Evolutionary conservation across 2,797 vertebrate genomes (phyloP), one percentile per base, ranked within the genome.

Genomic region (Argyrosomus regius): DNA sequence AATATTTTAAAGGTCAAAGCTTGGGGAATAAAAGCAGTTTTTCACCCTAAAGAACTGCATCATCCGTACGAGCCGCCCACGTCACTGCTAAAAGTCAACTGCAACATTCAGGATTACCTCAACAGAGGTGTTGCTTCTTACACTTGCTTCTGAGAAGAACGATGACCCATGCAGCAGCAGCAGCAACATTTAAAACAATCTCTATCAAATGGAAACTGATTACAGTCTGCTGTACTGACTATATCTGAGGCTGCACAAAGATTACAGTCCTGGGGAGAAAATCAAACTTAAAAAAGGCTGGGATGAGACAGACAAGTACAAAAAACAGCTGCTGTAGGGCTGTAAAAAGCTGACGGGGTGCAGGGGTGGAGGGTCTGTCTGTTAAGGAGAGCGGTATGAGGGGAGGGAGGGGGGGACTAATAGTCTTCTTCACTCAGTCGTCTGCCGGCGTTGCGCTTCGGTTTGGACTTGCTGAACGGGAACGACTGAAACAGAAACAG

Each of bases 401-500:
- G n/a, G 43, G 58, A 24, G 7, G n/a, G 50, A 45, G 75, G 5
- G 22, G 43, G 76, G 59, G 17, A 17, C 11, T 78, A 82, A 78
- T 69, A 56, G 71, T 87, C 86, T 82, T 91, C 92, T 83, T 92
- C 86, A 61, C 59, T 95, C 92, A 94, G 87, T 92, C 91, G 3
- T 85, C 90, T 52, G 89, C 92, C 53, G 93, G 94, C 6, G 91
- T 92, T 8, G 93, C 75, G 80, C 94, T 95, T 86, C 94, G 92
- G 88, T 91, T 86, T 74, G 89, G 93, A 86, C 87, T 95, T 85
- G 92, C 89, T 67, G 95, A 94, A 71, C 94, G 93, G 94, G 95
- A 96, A 86, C 93, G 94, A 92, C 95, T 96, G 93, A 91, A 95
- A 95, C 89, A 92, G 66, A 95, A 83, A 94, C 16, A 66, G 24